Percentiles rank a stretch among this genome's conserved stretches.
These are phyloP conservation scores for Triplophysa siluroides DNA, from an alignment of 2,113 vertebrate species.

Conservation along the genomic window DNA sequence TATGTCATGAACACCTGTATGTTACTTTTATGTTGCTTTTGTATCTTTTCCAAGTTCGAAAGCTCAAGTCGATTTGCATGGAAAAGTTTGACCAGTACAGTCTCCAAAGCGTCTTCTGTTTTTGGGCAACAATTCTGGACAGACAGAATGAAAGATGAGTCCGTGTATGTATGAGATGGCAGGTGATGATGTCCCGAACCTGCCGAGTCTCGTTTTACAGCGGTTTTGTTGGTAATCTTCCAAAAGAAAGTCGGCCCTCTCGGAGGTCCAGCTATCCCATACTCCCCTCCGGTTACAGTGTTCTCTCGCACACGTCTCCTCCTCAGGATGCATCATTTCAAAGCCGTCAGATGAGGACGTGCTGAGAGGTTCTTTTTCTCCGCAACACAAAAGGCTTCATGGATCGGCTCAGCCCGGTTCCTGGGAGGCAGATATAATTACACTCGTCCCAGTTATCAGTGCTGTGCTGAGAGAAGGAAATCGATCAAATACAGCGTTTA, in stretches of 20 bases:
- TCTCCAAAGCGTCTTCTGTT: too few relatives aligned
- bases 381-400: slow-evolving; percentile 23
- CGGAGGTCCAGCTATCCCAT: background rate
- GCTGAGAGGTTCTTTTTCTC: slow-evolving; percentile 19
- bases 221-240: slow-evolving; percentile 29
- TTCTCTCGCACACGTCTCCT: background rate
- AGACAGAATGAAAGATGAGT: too few relatives aligned
- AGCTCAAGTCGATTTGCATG: too few relatives aligned
- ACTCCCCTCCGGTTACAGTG: background rate
- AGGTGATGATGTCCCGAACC: slow-evolving; percentile 32
- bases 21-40: too few relatives aligned
- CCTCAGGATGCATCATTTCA: slow-evolving; percentile 11
- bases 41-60: too few relatives aligned
- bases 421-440: slow-evolving; percentile 31
- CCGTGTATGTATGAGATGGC: background rate
- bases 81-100: too few relatives aligned
- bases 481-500: slow-evolving; percentile 17
- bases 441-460: slow-evolving; percentile 27
- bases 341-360: slow-evolving; percentile 12
- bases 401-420: background rate
- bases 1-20: too few relatives aligned
- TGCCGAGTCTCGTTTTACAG: slow-evolving; percentile 22
- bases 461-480: slow-evolving; percentile 21
- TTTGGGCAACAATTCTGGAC: background rate
- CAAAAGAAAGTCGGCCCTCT: slow-evolving; percentile 24